phyloP scores from a whole-genome alignment of 1,140 invertebrate genomes.

The Amphibalanus amphitrite region DNA sequence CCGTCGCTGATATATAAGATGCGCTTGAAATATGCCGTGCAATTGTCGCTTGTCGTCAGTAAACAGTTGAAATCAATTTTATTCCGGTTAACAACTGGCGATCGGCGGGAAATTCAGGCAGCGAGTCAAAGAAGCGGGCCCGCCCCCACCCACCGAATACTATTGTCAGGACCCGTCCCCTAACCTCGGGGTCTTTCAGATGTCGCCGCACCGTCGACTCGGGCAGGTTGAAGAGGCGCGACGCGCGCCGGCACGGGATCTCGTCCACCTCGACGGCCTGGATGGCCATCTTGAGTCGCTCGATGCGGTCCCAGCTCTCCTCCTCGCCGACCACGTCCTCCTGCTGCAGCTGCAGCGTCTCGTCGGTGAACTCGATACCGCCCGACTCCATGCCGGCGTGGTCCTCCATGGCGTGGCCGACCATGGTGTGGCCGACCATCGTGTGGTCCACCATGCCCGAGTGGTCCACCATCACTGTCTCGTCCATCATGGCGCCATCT shows the following conservation, averaged over 20 bases:
- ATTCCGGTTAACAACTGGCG: too few relatives aligned
- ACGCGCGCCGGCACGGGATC: slow-evolving; percentile 3
- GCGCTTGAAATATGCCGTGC: too few relatives aligned
- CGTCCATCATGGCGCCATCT: background rate
- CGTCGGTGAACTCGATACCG: background rate
- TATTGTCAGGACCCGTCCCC: background rate
- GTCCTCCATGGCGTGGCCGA: background rate
- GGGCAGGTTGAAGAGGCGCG: slow-evolving; percentile 1
- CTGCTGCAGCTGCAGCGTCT: slow-evolving; percentile 1
- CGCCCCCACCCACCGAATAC: too few relatives aligned
- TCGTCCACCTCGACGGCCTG: slow-evolving; percentile 2
- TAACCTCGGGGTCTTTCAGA: slow-evolving; percentile 2
- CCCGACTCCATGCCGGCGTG: background rate
- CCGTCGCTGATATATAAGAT: too few relatives aligned
- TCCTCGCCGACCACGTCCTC: background rate
- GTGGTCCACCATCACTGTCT: background rate
- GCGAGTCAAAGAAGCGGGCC: too few relatives aligned
- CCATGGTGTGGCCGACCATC: too few relatives aligned
- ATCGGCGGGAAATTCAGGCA: too few relatives aligned
- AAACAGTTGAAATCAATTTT: too few relatives aligned
- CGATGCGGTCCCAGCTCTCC: background rate
- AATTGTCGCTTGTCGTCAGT: too few relatives aligned
- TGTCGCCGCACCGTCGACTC: slow-evolving; percentile 5
- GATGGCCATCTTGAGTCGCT: slow-evolving; percentile 4
- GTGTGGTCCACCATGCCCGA: background rate